These are phyloP conservation scores for Nezara viridula DNA, from an alignment of 2,888 invertebrate species.

Conservation along the genomic window DNA sequence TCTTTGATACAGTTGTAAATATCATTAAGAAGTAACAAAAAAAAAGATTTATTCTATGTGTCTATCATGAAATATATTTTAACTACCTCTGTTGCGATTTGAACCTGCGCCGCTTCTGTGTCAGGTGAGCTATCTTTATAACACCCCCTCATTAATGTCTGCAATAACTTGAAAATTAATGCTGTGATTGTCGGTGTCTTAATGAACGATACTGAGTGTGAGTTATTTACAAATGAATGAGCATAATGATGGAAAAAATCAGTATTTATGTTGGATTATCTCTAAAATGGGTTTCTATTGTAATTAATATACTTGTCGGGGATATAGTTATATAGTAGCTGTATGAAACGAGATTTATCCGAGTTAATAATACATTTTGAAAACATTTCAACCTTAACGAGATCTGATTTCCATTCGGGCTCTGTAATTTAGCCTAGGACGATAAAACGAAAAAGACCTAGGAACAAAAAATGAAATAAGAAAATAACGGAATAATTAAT, in stretches of 20 bases:
- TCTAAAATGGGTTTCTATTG: neutral
- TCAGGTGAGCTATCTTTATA: too few relatives aligned
- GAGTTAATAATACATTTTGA: neutral
- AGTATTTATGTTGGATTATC: neutral
- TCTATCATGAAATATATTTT: too few relatives aligned
- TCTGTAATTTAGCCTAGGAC: slow-evolving; percentile 7
- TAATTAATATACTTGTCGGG: neutral
- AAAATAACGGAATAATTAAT: neutral
- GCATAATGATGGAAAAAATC: neutral
- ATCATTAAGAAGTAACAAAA: too few relatives aligned
- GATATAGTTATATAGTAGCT: neutral
- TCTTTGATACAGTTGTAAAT: too few relatives aligned
- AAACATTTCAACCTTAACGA: slow-evolving; percentile 10
- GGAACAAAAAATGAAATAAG: neutral
- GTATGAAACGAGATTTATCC: neutral
- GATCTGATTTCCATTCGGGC: neutral
- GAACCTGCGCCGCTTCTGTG: too few relatives aligned
- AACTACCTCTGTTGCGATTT: too few relatives aligned
- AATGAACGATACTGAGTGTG: neutral
- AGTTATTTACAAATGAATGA: neutral
- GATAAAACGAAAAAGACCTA: neutral
- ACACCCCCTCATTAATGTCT: too few relatives aligned
- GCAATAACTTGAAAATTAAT: too few relatives aligned
- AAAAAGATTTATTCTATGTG: too few relatives aligned
- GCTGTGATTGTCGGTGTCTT: neutral